phyloP scores from a whole-genome alignment of 2,797 vertebrate genomes.

The Dendrocincla fuliginosa region DNA sequence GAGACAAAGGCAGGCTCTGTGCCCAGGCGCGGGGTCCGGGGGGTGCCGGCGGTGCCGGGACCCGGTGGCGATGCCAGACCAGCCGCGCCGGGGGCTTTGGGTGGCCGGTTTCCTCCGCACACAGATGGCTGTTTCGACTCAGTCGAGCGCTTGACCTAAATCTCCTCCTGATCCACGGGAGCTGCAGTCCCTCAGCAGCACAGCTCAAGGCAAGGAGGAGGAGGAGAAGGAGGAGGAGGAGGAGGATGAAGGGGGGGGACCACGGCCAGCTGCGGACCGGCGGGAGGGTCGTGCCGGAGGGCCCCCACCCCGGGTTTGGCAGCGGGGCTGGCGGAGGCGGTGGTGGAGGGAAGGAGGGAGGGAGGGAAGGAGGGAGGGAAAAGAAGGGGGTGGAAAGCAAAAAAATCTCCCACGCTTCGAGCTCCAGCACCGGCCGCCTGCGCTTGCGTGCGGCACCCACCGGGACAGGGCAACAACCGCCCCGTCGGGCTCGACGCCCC shows the following conservation, averaged over 20 bases:
- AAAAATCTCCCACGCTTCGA: conserved; percentile 37
- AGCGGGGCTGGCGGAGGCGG: neutral
- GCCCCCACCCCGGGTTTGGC: neutral
- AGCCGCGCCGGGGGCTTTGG: conserved; percentile 18
- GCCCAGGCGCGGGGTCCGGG: neutral
- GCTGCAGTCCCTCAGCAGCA: conserved; percentile 65
- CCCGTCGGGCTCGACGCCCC: conserved; percentile 49
- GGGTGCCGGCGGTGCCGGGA: neutral
- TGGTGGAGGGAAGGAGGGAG: neutral
- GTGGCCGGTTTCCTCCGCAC: conserved; percentile 55
- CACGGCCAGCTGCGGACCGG: conserved; percentile 11
- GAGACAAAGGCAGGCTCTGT: neutral
- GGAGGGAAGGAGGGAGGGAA: neutral
- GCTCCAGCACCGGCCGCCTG: neutral
- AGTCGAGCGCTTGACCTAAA: conserved; percentile 61
- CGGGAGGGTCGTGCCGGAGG: neutral
- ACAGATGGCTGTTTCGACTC: conserved; percentile 68
- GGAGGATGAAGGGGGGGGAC: neutral
- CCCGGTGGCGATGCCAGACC: neutral
- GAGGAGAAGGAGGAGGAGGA: conserved; percentile 25
- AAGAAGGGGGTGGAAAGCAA: neutral
- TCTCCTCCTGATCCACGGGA: conserved; percentile 65
- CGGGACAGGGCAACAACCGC: conserved; percentile 47
- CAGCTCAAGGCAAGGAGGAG: conserved; percentile 63
- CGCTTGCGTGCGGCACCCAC: conserved; percentile 22